phyloP scores from a whole-genome alignment of 2,888 invertebrate species.

The Tolmerus cingulatus region DNA sequence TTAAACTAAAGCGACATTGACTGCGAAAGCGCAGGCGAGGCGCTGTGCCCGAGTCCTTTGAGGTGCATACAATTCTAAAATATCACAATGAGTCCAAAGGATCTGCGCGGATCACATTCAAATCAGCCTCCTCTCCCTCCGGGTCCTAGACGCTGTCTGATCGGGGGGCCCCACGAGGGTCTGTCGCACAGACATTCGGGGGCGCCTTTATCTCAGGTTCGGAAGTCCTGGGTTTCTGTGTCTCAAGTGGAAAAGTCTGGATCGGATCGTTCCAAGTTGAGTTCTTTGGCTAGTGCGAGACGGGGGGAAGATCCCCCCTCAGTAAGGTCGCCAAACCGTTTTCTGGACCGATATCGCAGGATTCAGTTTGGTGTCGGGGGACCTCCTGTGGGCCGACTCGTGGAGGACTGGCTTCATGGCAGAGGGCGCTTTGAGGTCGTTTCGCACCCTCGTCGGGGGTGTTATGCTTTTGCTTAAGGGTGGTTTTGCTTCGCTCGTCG shows the following conservation, averaged over 20 bases:
- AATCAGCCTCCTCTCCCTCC: neutral
- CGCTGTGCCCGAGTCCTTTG: slow-evolving; percentile 36
- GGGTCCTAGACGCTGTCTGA: neutral
- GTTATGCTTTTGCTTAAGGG: slow-evolving; percentile 51
- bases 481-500: slow-evolving; percentile 42
- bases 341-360: slow-evolving; percentile 69
- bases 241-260: neutral
- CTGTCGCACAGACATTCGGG: neutral
- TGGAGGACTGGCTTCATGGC: slow-evolving; percentile 63
- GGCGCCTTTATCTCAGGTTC: neutral
- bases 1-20: neutral
- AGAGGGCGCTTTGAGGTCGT: slow-evolving; percentile 71
- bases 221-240: neutral
- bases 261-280: neutral
- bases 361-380: slow-evolving; percentile 68
- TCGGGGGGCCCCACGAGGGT: neutral
- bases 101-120: slow-evolving; percentile 24
- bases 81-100: slow-evolving; percentile 38
- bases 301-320: slow-evolving; percentile 45
- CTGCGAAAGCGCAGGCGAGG: slow-evolving; percentile 15
- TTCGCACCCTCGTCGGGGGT: slow-evolving; percentile 52
- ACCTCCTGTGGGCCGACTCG: slow-evolving; percentile 32
- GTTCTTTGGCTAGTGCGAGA: neutral
- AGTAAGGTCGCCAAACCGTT: slow-evolving; percentile 80
- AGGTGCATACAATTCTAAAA: slow-evolving; percentile 15